Evolutionary conservation across 2,888 invertebrate species (phyloP).

Genomic region (Marronus borbonicus): DNA sequence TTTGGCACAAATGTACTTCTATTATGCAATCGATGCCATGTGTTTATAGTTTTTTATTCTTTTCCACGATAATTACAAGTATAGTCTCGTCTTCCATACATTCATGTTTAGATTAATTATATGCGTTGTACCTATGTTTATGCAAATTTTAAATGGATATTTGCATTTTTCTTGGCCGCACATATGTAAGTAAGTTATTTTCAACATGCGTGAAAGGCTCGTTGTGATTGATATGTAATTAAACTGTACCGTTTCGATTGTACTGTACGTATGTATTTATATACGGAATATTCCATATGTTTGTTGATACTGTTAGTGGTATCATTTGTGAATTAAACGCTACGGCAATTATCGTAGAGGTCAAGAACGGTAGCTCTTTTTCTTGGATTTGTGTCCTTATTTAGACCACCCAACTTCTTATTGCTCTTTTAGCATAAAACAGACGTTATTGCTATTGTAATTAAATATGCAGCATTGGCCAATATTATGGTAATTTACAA

Average conservation of each 20-base stretch:
- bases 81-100: background rate
- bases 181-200: background rate
- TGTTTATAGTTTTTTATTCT: background rate
- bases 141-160: constrained; percentile 7
- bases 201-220: background rate
- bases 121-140: background rate
- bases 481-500: no score
- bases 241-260: background rate
- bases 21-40: background rate
- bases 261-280: background rate
- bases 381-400: no score
- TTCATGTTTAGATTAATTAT: background rate
- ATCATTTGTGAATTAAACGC: background rate
- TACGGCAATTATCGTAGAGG: no score
- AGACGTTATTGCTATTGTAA: no score
- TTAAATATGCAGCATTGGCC: no score
- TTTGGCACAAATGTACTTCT: background rate
- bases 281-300: constrained; percentile 2
- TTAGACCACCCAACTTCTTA: no score
- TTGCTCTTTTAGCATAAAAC: no score
- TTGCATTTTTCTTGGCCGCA: background rate
- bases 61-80: background rate
- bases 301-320: background rate
- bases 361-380: no score
- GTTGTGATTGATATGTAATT: background rate